Evolutionary conservation across 2,888 invertebrate genomes (phyloP).

Genomic region (Polia nebulosa): DNA sequence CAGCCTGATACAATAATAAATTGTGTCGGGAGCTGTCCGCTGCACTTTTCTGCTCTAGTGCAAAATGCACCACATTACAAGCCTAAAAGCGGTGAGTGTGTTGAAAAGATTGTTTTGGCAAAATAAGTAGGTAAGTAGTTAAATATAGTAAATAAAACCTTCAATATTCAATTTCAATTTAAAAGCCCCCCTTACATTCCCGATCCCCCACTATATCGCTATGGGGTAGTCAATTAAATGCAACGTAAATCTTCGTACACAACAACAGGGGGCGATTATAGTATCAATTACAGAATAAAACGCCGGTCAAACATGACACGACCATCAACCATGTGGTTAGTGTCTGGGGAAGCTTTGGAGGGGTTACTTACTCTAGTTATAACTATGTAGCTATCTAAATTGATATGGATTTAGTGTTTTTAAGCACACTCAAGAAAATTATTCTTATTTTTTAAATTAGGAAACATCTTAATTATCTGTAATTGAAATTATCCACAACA

Average conservation of each 20-base stretch:
- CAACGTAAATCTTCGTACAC: slow-evolving; percentile 72
- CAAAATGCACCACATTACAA: no score
- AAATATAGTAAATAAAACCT: no score
- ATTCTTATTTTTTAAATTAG: not conserved
- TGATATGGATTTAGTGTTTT: not conserved
- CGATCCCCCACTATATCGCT: not conserved
- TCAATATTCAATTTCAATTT: no score
- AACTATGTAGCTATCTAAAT: not conserved
- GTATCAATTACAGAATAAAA: slow-evolving; percentile 79
- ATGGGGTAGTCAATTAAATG: slow-evolving; percentile 56
- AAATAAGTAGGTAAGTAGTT: no score
- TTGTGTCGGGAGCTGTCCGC: no score
- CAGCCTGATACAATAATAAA: no score
- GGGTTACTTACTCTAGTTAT: slow-evolving; percentile 34
- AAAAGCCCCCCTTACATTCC: not conserved
- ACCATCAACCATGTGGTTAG: slow-evolving; percentile 79
- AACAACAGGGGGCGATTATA: slow-evolving; percentile 81
- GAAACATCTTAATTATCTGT: no score
- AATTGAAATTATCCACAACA: no score
- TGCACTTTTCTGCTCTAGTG: no score
- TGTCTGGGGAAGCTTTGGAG: slow-evolving; percentile 71
- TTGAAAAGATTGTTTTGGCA: not conserved
- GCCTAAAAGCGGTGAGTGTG: no score
- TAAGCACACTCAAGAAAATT: not conserved
- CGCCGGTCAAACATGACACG: slow-evolving; percentile 65